Base-by-base conservation (phyloP, 2,797 vertebrate species). In the Tenualosa thibaudeaui region DNA sequence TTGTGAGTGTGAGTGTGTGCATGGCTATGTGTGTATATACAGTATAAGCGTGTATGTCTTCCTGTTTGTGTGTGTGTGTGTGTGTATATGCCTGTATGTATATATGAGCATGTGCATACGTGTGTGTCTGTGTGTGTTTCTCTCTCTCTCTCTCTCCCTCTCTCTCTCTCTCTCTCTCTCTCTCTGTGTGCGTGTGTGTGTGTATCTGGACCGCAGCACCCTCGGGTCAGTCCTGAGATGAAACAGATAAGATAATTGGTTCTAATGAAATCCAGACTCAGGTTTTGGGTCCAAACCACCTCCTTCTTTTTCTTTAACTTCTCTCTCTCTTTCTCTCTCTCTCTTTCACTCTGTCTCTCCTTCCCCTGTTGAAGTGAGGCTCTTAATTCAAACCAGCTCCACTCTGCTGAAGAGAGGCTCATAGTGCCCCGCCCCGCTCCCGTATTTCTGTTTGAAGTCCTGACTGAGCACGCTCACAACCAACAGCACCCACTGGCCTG, bases 201-300 rank as follows among this genome's bases (percentile, higher is more conserved):
- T 90, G 85, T 82, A 84, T 87, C 89, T 88, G 87, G 86, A 87
- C 81, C 84, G 83, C 86, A 84, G 84, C 81, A 65, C 95, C 96
- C 94, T 94, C 94, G 94, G 96, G 96, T 96, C 96, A 96, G 95
- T 95, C 94, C 93, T 96, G 95, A 98, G 96, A 98, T 98, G 97
- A 99, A 99, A 98, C 96, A 97, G 96, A 98, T 97, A 97, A 97
- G 96, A 97, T 98, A 99, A 99, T 99, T 98, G 96, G 94, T 96
- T 96, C 93, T 99, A 98, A 99, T 98, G 96, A 97, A 97, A 98
- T 96, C 97, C 98, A 99, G 97, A 97, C 97, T 94, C 71, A 58
- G 43, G 15, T 53, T 82, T 82, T 46, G 71, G 71, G 71, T 46
- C 71, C 40, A 78, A 78, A 78, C 71, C 71, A 95, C 96, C 82